These are phyloP conservation scores for Dichetophora obliterata DNA, from an alignment of 2,888 invertebrate genomes.

Conservation along the genomic window DNA sequence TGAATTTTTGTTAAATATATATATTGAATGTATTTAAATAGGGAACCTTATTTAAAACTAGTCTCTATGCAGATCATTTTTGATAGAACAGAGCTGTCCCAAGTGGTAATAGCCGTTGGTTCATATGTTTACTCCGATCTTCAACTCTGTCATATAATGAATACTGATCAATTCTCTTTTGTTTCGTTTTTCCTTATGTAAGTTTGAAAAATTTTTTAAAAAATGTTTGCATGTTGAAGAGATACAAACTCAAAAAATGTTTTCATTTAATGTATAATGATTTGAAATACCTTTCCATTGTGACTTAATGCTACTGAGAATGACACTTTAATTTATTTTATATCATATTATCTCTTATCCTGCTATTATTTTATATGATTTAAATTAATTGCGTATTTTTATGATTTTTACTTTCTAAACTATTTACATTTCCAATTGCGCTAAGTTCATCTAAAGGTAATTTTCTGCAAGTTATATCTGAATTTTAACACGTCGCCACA, in stretches of 20 bases:
- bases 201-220: background rate
- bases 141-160: background rate
- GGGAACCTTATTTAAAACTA: conserved; percentile 8
- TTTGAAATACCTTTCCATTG: conserved; percentile 21
- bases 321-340: background rate
- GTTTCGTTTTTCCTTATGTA: background rate
- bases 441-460: conserved; percentile 70
- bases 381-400: conserved; percentile 13
- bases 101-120: background rate
- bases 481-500: background rate
- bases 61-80: background rate
- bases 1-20: too few relatives aligned
- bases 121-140: too few relatives aligned
- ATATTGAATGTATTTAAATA: background rate
- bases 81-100: background rate
- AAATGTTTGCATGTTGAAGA: background rate
- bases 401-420: conserved; percentile 62
- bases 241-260: too few relatives aligned
- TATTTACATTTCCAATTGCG: conserved; percentile 70
- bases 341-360: background rate
- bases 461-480: conserved; percentile 44
- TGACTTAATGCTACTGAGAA: conserved; percentile 14
- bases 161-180: conserved; percentile 4
- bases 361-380: conserved; percentile 13
- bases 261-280: background rate